Base-by-base conservation (phyloP, 2,113 vertebrate species). In the Cynocephalus volans region DNA sequence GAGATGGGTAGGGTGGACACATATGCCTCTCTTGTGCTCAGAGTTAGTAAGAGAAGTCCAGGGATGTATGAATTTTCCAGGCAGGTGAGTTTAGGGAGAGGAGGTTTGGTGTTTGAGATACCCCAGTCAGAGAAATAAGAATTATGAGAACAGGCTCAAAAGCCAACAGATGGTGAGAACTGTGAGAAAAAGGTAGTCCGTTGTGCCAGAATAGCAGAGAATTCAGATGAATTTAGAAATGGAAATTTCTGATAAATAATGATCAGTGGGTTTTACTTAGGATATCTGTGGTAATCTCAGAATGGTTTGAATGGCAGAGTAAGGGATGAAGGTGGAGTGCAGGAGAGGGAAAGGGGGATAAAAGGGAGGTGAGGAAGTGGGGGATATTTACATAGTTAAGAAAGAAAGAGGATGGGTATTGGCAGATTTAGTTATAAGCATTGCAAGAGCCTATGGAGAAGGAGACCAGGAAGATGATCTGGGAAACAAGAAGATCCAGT, bases 211-310 rank as follows among this genome's bases (percentile, higher is more conserved):
- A 36, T 69, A 80, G 50, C 31, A 33, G 50, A 90, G 88, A 79
- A 83, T 48, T 95, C 8, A 52, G 15, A 62, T 69, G 60, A 48
- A 70, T 77, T 83, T 62, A 93, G 33, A 91, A 88, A 23, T 73
- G 76, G 73, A 94, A 70, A 73, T 52, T 85, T 97, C 24, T 90
- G 17, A 72, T 62, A 50, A 69, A 81, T 69, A 83, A 6, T 62
- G 64, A 52, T 76, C 5, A 48, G 52, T 75, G 17, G 21, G 26
- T 64, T 64, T 97, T 90, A 41, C 45, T 41, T 91, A 88, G 33
- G 36, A 11, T 73, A 60, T 70, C 31, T 67, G 28, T 83, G 72
- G 36, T 65, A 54, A 1, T 88, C 67, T 97, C 18, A 65, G 70
- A 50, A 70, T 3, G 72, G 21, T 91, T 77, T 65, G 65, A 95